These are phyloP conservation scores for Echinops telfairi DNA, from an alignment of 2,113 vertebrate species.

Conservation along the genomic window DNA sequence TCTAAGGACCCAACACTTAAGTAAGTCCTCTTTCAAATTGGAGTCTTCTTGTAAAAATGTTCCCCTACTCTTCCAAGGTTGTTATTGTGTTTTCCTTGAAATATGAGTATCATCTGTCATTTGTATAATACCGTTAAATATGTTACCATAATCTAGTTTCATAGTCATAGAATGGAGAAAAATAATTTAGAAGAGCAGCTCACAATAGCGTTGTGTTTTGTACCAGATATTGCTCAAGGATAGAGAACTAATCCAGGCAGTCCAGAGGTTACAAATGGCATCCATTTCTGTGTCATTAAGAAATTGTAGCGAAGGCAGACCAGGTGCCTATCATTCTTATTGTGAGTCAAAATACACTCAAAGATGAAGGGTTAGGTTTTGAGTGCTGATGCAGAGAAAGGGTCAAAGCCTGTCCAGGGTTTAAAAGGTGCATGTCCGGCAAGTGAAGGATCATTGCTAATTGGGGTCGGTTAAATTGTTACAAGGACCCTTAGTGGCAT, in stretches of 20 bases:
- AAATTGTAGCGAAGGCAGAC: background rate
- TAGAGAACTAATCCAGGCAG: background rate
- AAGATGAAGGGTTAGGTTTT: background rate
- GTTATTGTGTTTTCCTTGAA: background rate
- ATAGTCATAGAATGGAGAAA: background rate
- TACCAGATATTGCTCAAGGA: background rate
- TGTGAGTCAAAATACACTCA: too few species aligned
- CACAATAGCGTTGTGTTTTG: background rate
- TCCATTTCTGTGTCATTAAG: background rate
- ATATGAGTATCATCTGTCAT: background rate
- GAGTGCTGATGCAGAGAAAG: background rate
- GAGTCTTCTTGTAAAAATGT: background rate
- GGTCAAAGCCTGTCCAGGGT: background rate
- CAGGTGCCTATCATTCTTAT: background rate
- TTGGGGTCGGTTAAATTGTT: too few species aligned
- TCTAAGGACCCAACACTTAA: background rate
- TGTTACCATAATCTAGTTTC: background rate
- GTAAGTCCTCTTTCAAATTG: background rate
- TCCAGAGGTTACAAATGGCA: background rate
- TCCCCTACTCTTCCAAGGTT: background rate
- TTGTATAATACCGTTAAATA: background rate
- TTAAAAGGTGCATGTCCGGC: background rate
- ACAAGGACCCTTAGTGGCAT: too few species aligned
- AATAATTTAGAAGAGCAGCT: background rate
- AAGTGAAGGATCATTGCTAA: background rate